phyloP scores from a whole-genome alignment of 2,797 vertebrate genomes.

The Myotis planiceps region DNA sequence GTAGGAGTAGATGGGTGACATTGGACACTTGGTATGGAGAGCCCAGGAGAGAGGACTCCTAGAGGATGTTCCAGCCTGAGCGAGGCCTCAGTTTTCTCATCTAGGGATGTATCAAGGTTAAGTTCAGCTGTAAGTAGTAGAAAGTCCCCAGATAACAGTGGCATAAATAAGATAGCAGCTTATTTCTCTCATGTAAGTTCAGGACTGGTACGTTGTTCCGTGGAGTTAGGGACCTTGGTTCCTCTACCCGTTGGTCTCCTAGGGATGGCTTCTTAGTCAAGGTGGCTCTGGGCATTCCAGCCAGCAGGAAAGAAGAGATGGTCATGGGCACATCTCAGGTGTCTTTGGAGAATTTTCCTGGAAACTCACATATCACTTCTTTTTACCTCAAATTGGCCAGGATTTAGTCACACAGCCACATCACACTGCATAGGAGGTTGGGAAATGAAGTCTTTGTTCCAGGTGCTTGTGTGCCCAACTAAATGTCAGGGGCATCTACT shows the following conservation, averaged over 20 bases:
- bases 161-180: background rate
- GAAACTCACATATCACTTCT: background rate
- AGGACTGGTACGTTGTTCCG: background rate
- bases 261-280: background rate
- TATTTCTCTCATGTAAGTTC: background rate
- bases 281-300: background rate
- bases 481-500: background rate
- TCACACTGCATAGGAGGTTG: background rate
- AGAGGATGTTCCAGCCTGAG: background rate
- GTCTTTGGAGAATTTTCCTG: slow-evolving; percentile 13
- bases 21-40: background rate
- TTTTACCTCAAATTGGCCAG: background rate
- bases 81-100: background rate
- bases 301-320: background rate
- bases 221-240: background rate
- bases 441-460: background rate
- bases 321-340: background rate
- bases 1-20: background rate
- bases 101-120: background rate
- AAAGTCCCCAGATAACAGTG: background rate
- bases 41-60: background rate
- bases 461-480: background rate
- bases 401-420: background rate
- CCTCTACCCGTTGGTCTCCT: background rate
- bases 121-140: background rate